These are phyloP conservation scores for Silvanus unidentatus DNA, from an alignment of 2,888 invertebrate species.

Conservation along the genomic window DNA sequence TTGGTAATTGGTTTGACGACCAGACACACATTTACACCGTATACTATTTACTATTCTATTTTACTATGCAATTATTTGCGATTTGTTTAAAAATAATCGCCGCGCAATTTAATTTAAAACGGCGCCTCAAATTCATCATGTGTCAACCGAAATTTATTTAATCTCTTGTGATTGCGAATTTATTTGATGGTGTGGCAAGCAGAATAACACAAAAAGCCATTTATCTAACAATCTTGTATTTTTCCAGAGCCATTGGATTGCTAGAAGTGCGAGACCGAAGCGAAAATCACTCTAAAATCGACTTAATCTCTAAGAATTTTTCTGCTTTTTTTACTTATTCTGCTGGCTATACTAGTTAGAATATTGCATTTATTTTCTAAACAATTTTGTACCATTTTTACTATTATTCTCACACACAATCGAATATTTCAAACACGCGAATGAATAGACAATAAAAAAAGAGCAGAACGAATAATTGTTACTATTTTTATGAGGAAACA, in stretches of 20 bases:
- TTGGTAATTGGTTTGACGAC: too few species aligned
- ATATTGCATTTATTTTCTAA: background rate
- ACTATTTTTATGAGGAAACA: background rate
- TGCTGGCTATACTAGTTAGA: conserved; percentile 21
- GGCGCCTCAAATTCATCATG: too few species aligned
- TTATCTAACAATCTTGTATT: conserved; percentile 14
- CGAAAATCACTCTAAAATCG: background rate
- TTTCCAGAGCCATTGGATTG: conserved; percentile 21
- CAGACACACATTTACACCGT: too few species aligned
- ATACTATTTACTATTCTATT: too few species aligned
- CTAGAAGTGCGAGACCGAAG: too few species aligned
- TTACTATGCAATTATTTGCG: too few species aligned
- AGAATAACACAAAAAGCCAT: conserved; percentile 22
- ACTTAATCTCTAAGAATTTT: conserved; percentile 5
- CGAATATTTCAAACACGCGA: background rate
- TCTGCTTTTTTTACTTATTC: conserved; percentile 19
- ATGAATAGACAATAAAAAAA: background rate
- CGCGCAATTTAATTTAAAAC: too few species aligned
- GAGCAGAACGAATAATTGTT: background rate
- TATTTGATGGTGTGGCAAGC: conserved; percentile 11
- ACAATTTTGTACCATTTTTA: background rate
- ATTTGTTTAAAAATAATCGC: too few species aligned
- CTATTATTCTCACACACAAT: background rate
- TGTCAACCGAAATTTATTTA: too few species aligned
- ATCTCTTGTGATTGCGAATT: too few species aligned